These are phyloP conservation scores for Andrena chrysosceles DNA, from an alignment of 2,888 invertebrate genomes.

Conservation along the genomic window DNA sequence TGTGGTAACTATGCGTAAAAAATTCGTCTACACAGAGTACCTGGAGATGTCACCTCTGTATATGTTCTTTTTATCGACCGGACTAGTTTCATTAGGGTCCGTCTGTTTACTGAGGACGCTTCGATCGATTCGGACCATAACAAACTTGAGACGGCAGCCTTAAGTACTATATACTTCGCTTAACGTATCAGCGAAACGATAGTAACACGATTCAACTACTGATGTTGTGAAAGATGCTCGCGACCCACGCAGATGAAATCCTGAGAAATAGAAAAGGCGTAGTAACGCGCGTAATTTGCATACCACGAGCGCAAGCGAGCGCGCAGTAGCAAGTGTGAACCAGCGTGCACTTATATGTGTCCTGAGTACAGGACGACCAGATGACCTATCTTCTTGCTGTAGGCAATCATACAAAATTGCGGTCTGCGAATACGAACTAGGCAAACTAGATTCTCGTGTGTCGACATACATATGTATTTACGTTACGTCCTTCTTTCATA, in stretches of 20 bases:
- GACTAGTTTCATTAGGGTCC: too few relatives aligned
- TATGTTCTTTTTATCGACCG: too few relatives aligned
- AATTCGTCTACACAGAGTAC: too few relatives aligned
- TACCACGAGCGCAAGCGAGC: constrained; percentile 58
- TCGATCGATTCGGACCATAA: too few relatives aligned
- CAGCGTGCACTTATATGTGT: constrained; percentile 56
- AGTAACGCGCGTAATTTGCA: constrained; percentile 58
- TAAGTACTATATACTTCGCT: neutral
- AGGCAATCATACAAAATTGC: constrained; percentile 53
- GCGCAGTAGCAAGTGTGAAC: constrained; percentile 57
- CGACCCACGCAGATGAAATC: constrained; percentile 5
- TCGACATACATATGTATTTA: constrained; percentile 18
- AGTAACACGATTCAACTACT: neutral
- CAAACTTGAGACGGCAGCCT: too few relatives aligned
- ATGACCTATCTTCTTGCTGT: constrained; percentile 31
- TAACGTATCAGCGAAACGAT: neutral
- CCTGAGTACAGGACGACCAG: constrained; percentile 11
- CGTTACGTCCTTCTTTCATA: constrained; percentile 22
- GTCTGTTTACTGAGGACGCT: too few relatives aligned
- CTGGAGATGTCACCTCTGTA: too few relatives aligned
- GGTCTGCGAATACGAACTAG: constrained; percentile 33
- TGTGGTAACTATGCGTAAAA: too few relatives aligned
- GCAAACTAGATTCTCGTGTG: constrained; percentile 51
- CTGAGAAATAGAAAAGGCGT: constrained; percentile 30
- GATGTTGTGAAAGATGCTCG: constrained; percentile 7